Percentiles rank a stretch among this genome's conserved stretches.
These are phyloP conservation scores for Takifugu rubripes DNA, from an alignment of 2,797 vertebrate genomes.

Conservation along the genomic window DNA sequence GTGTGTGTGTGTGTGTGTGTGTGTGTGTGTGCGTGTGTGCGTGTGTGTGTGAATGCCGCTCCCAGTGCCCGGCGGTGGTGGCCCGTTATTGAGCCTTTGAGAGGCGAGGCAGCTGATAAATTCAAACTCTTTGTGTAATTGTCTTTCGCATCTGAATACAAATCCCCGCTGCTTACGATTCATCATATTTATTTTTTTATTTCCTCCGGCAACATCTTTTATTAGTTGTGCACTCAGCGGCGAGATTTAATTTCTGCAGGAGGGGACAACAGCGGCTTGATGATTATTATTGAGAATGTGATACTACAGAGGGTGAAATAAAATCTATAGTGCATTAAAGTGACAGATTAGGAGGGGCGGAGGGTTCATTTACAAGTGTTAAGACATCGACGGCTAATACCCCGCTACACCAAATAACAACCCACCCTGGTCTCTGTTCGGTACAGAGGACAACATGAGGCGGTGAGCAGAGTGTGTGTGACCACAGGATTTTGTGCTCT, in stretches of 20 bases:
- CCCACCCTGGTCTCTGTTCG: slow-evolving; percentile 84
- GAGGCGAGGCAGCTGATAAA: slow-evolving; percentile 84
- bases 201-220: slow-evolving; percentile 97
- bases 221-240: slow-evolving; percentile 97
- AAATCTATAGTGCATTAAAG: slow-evolving; percentile 99
- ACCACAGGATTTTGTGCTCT: slow-evolving; percentile 6
- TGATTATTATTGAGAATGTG: slow-evolving; percentile 98
- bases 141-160: slow-evolving; percentile 90
- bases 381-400: slow-evolving; percentile 94
- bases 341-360: slow-evolving; percentile 95
- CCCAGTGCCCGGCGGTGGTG: slow-evolving; percentile 57
- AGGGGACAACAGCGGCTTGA: slow-evolving; percentile 94
- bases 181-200: slow-evolving; percentile 98
- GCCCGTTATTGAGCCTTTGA: slow-evolving; percentile 87
- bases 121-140: slow-evolving; percentile 91
- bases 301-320: slow-evolving; percentile 94
- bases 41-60: slow-evolving; percentile 22
- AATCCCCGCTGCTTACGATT: slow-evolving; percentile 90
- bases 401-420: slow-evolving; percentile 93
- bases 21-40: not conserved
- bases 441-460: slow-evolving; percentile 59
- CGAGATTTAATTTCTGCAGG: slow-evolving; percentile 96
- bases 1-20: slow-evolving; percentile 12
- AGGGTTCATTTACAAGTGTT: slow-evolving; percentile 99
- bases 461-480: slow-evolving; percentile 22